phyloP scores from a whole-genome alignment of 2,797 vertebrate genomes.

The Phalanger gymnotis region DNA sequence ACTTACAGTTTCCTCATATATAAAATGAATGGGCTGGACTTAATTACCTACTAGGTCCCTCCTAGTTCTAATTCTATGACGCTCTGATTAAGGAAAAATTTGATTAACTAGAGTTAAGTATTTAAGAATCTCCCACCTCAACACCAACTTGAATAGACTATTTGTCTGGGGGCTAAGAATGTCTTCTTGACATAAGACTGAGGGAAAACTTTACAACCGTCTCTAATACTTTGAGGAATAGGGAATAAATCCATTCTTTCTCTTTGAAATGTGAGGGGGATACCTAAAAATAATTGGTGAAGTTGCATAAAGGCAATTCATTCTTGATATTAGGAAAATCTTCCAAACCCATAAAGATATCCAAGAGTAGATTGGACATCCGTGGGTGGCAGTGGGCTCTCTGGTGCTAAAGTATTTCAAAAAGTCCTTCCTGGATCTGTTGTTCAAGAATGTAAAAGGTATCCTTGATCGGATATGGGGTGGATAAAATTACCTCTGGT shows the following conservation, averaged over 20 bases:
- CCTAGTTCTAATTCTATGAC: background rate
- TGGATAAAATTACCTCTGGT: background rate
- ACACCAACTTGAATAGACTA: background rate
- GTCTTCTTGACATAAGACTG: background rate
- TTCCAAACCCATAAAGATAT: background rate
- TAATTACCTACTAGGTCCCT: background rate
- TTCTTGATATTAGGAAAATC: background rate
- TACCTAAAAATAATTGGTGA: background rate
- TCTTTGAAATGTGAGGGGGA: background rate
- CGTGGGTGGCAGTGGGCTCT: background rate
- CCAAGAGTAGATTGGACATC: background rate
- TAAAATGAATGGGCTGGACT: background rate
- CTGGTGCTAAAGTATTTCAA: background rate
- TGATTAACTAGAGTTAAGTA: background rate
- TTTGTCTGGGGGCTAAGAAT: background rate
- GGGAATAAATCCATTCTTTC: background rate
- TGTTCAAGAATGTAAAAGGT: background rate
- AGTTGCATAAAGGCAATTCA: background rate
- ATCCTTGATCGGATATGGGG: background rate
- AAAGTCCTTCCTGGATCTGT: background rate
- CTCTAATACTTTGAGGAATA: background rate
- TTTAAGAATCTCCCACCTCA: background rate
- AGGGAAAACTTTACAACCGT: background rate
- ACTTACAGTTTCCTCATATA: background rate
- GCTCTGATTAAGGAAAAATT: background rate